phyloP scores from a whole-genome alignment of 1,140 invertebrate species.

The Portunus trituberculatus region DNA sequence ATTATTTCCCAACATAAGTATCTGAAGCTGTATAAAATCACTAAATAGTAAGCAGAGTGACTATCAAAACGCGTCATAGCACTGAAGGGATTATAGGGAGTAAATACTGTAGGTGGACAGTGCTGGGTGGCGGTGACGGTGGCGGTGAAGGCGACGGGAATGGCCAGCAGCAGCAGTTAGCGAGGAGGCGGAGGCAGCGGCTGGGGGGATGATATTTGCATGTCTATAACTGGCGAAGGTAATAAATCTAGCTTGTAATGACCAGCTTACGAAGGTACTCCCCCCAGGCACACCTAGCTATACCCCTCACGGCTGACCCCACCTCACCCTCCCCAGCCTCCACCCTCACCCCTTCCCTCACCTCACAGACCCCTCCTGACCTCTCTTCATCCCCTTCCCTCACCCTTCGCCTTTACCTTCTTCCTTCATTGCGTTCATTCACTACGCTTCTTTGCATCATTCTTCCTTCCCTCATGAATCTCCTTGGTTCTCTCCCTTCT shows the following conservation, averaged over 20 bases:
- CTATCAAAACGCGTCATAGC: too few relatives aligned
- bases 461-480: not conserved
- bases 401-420: not conserved
- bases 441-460: not conserved
- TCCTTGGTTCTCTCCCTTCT: not conserved
- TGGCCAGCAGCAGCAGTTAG: too few relatives aligned
- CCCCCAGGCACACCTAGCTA: not conserved
- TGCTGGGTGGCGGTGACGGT: too few relatives aligned
- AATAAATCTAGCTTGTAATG: slow-evolving; percentile 2
- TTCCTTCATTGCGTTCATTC: not conserved
- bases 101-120: too few relatives aligned
- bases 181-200: too few relatives aligned
- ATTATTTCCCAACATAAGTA: too few relatives aligned
- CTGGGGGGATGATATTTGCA: not conserved
- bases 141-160: too few relatives aligned
- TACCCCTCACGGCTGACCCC: not conserved
- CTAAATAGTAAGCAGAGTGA: too few relatives aligned
- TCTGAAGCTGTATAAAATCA: too few relatives aligned
- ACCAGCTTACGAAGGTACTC: not conserved
- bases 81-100: too few relatives aligned
- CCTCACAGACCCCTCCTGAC: not conserved
- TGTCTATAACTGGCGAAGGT: not conserved
- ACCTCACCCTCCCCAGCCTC: not conserved
- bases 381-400: not conserved
- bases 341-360: not conserved